Evolutionary conservation across 2,888 invertebrate species (phyloP), one percentile per base, ranked within the genome.

Genomic region (Caprella mutica): DNA sequence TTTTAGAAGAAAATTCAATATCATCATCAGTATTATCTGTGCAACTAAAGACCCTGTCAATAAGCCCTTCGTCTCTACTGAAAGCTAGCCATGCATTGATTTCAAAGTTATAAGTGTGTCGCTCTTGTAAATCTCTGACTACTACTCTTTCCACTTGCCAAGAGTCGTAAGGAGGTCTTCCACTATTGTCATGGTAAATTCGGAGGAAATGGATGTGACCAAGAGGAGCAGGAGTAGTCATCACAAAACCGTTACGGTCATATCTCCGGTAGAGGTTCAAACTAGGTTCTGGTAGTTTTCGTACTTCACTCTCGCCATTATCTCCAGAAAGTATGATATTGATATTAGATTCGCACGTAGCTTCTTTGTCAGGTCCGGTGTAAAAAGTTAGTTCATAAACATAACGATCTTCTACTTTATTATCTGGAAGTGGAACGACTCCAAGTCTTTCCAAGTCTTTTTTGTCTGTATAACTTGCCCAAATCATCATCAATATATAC

Each of bases 141-240:
- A 72, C 65, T 33, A 75, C 67, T 60, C 72, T 71, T 53, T 72
- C 70, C 23, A 75, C 67, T 61, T 71, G 75, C 76, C 76, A 76
- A 1, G 72, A 42, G 38, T 58, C 59, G 43, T 57, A 69, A 40
- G 70, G 69, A 1, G 73, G 73, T 55, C 70, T 69, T 1, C 76
- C 77, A 12, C 71, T 70, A 68, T 76, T 77, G 69, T 77, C 76
- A 61, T 77, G 76, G 76, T 76, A 77, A 6, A 77, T 68, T 9
- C 75, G 69, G 9, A 74, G 66, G 65, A 72, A 76, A 61, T 70
- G 72, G 52, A 77, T 68, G 1, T 68, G 65, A 3, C 77, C 77
- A 23, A 77, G 70, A 2, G 74, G 71, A 51, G 69, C 0, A 59
- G 27, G 56, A 3, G 56, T 58, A 4, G 66, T 42, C 65, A 65